Evolutionary conservation across 2,113 vertebrate species (phyloP).

Genomic region (Camelus bactrianus): DNA sequence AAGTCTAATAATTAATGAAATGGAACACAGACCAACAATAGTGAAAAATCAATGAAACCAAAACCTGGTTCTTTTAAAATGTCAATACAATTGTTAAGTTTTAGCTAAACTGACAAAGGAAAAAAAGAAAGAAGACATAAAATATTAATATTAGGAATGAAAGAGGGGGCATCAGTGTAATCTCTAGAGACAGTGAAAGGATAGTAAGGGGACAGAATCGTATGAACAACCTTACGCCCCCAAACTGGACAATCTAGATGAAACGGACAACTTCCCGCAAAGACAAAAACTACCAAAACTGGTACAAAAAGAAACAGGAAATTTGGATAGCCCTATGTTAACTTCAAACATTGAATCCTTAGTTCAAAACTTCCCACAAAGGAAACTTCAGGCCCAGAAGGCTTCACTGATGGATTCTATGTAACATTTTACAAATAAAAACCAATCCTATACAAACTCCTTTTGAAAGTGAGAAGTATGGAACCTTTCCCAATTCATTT

Average conservation of each 20-base stretch:
- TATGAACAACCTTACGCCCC: background rate
- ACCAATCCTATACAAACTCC: background rate
- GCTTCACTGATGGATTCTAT: background rate
- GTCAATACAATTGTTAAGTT: background rate
- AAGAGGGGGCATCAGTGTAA: background rate
- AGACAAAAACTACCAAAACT: background rate
- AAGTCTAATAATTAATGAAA: background rate
- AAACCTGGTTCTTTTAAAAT: slow-evolving; percentile 9
- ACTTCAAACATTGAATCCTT: background rate
- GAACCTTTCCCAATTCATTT: slow-evolving; percentile 5
- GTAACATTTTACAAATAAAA: background rate
- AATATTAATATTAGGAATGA: background rate
- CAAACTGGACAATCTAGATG: background rate
- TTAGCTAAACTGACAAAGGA: background rate
- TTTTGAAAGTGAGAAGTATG: background rate
- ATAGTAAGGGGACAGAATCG: background rate
- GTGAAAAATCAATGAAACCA: background rate
- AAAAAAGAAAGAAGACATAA: background rate
- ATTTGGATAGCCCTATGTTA: background rate
- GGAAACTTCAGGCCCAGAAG: background rate
- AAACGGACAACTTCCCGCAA: background rate
- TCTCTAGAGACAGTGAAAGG: background rate
- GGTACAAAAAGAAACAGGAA: background rate
- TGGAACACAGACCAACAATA: background rate
- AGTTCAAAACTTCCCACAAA: background rate